Evolutionary conservation across 2,113 vertebrate species (phyloP).

Genomic region (Cariama cristata): DNA sequence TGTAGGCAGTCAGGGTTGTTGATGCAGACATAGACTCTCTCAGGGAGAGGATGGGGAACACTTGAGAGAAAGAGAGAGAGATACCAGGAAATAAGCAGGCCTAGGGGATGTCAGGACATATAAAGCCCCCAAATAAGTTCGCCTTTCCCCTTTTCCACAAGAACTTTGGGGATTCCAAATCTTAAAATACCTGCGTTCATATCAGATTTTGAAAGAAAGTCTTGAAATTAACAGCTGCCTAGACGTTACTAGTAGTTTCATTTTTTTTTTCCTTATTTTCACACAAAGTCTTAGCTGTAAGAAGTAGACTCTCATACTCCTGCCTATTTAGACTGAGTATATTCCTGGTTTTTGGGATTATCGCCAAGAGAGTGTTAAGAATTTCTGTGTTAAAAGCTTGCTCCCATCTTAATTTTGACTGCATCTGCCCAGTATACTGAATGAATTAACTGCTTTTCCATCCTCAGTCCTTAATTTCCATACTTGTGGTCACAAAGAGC

Average conservation of each 20-base stretch:
- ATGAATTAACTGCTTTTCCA: neutral
- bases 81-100: slow-evolving; percentile 66
- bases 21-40: slow-evolving; percentile 61
- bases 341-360: neutral
- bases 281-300: neutral
- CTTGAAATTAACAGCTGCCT: neutral
- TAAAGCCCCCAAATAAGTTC: slow-evolving; percentile 11
- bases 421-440: neutral
- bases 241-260: neutral
- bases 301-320: neutral
- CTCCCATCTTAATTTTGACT: neutral
- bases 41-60: slow-evolving; percentile 67
- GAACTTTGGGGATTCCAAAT: neutral
- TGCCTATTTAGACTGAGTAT: neutral
- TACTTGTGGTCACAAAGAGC: neutral
- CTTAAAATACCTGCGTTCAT: neutral
- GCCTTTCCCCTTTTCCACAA: neutral
- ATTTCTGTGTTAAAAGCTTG: neutral
- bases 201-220: neutral
- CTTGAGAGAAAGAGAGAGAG: slow-evolving; percentile 72
- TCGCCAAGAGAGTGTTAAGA: neutral
- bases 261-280: neutral
- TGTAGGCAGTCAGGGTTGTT: slow-evolving; percentile 42
- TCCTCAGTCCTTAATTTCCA: neutral
- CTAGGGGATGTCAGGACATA: slow-evolving; percentile 38